These are phyloP conservation scores for Poecilia latipinna DNA, from an alignment of 2,113 vertebrate genomes.

Conservation along the genomic window DNA sequence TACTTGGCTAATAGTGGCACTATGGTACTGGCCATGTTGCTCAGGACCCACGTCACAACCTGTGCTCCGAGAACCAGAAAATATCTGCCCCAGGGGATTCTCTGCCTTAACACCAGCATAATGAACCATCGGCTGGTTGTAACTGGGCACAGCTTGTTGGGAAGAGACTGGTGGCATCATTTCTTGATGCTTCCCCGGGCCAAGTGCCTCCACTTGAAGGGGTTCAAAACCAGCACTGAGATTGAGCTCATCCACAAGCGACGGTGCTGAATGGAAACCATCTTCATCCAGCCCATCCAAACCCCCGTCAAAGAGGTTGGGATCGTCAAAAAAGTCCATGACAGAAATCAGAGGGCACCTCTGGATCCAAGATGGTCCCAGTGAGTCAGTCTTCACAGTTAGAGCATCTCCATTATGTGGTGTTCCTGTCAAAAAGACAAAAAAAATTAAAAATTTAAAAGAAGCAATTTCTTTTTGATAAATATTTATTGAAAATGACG, in stretches of 20 bases:
- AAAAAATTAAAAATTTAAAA: background rate
- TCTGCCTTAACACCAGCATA: conserved; percentile 86
- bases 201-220: conserved; percentile 89
- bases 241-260: conserved; percentile 95
- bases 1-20: conserved; percentile 84
- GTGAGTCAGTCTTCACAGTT: conserved; percentile 44
- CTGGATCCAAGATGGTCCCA: conserved; percentile 58
- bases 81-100: conserved; percentile 82
- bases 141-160: conserved; percentile 74
- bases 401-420: conserved; percentile 61
- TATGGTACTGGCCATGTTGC: conserved; percentile 87
- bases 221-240: conserved; percentile 93
- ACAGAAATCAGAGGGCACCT: conserved; percentile 79
- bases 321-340: conserved; percentile 98
- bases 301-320: conserved; percentile 93
- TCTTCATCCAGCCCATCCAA: conserved; percentile 93
- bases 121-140: conserved; percentile 87
- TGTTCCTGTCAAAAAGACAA: conserved; percentile 50
- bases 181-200: conserved; percentile 83
- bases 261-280: conserved; percentile 89
- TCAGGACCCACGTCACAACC: conserved; percentile 82
- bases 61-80: conserved; percentile 75
- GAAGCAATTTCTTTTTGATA: background rate
- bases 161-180: conserved; percentile 63
- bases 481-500: conserved; percentile 29